These are phyloP conservation scores for Drosophila oshimai DNA, from an alignment of 1,140 invertebrate species.

Conservation along the genomic window DNA sequence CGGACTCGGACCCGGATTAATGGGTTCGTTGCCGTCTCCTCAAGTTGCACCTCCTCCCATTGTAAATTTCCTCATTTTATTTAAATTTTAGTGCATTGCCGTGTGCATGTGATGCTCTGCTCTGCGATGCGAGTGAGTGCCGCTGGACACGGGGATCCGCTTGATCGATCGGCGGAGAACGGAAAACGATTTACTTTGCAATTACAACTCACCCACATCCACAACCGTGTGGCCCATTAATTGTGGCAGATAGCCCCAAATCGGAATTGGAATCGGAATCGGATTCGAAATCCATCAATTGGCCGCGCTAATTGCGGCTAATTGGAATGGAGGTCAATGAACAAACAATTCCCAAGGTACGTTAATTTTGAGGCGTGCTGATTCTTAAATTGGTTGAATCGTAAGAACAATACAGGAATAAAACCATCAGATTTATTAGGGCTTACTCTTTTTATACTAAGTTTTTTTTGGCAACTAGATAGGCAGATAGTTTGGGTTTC, in stretches of 20 bases:
- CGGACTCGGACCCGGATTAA: constrained; percentile 5
- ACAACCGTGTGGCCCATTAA: constrained; percentile 12
- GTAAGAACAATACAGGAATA: not conserved
- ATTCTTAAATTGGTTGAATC: not conserved
- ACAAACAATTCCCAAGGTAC: constrained; percentile 24
- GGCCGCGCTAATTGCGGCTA: constrained; percentile 23
- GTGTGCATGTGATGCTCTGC: constrained; percentile 4
- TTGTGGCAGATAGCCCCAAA: constrained; percentile 26
- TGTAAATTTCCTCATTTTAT: not conserved
- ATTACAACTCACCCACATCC: not conserved
- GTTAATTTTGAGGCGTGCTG: constrained; percentile 10
- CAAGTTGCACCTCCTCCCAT: not conserved
- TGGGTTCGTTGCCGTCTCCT: constrained; percentile 18
- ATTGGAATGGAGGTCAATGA: constrained; percentile 33
- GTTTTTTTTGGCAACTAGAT: not conserved
- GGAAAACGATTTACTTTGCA: constrained; percentile 29
- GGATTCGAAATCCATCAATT: constrained; percentile 24
- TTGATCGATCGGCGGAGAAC: constrained; percentile 17
- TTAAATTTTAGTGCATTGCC: too few relatives aligned
- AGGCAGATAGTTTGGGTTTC: not conserved
- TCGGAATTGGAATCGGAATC: not conserved
- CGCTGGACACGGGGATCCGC: constrained; percentile 3
- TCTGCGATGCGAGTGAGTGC: not conserved
- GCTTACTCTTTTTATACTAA: too few relatives aligned
- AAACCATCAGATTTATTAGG: constrained; percentile 1